A percentile compares a stretch with the other conserved stretches of the same genome.
Evolutionary conservation across 1,140 invertebrate genomes (phyloP).

Genomic region (Formica exsecta): DNA sequence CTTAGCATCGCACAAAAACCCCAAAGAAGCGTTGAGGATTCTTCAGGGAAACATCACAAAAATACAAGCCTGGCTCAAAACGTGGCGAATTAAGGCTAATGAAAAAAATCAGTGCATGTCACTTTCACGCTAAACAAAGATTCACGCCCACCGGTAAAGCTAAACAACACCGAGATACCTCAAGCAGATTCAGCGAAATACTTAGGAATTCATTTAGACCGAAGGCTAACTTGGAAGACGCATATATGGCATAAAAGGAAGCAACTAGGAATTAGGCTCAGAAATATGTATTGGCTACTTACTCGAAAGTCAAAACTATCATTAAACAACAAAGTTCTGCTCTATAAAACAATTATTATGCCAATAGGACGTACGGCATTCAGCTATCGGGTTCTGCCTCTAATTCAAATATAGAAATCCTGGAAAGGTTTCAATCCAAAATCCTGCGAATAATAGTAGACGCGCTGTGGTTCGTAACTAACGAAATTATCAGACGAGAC

Average conservation of each 20-base stretch:
- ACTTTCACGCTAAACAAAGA: not conserved
- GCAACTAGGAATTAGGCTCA: not conserved
- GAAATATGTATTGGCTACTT: not conserved
- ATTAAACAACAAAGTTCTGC: not conserved
- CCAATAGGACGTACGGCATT: constrained; percentile 27
- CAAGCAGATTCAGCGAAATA: not conserved
- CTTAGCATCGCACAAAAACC: not conserved
- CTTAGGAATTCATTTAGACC: not conserved
- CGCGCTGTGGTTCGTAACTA: not conserved
- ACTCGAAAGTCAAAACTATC: not conserved
- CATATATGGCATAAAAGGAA: constrained; percentile 15
- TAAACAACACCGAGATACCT: not conserved
- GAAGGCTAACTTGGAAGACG: not conserved
- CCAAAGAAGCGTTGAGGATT: not conserved
- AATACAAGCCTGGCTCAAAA: not conserved
- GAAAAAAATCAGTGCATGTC: not conserved
- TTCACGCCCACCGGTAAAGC: not conserved
- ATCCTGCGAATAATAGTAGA: constrained; percentile 3
- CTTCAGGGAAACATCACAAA: not conserved
- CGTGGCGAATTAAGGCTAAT: not conserved
- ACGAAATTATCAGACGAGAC: not conserved
- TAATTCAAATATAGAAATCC: not conserved
- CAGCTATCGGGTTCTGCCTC: not conserved
- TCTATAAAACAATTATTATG: constrained; percentile 1
- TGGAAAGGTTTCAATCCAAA: not conserved